phyloP scores from a whole-genome alignment of 1,140 invertebrate genomes.

The Batillaria attramentaria region DNA sequence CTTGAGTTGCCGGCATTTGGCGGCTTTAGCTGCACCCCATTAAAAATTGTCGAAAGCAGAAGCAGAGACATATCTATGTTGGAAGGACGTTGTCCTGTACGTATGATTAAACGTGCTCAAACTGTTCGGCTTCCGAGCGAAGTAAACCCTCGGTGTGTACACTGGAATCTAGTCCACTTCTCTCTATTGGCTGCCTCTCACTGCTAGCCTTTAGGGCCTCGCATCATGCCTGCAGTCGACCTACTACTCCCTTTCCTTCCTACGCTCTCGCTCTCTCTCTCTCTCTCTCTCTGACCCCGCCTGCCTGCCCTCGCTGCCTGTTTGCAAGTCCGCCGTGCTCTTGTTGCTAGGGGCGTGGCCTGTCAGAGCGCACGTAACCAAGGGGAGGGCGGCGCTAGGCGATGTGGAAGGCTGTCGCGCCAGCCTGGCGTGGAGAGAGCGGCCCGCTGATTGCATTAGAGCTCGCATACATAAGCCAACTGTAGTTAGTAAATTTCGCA shows the following conservation, averaged over 20 bases:
- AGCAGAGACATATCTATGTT: too few species aligned
- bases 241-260: background rate
- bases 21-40: background rate
- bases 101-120: too few species aligned
- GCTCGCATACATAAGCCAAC: constrained; percentile 37
- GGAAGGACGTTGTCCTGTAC: too few species aligned
- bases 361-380: too few species aligned
- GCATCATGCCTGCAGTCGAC: background rate
- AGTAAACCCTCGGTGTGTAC: background rate
- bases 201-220: background rate
- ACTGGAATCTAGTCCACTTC: background rate
- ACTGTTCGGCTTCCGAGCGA: background rate
- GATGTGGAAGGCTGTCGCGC: background rate
- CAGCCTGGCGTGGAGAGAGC: background rate
- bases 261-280: background rate
- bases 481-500: constrained; percentile 36
- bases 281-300: background rate
- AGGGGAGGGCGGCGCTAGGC: background rate
- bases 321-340: background rate
- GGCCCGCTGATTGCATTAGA: constrained; percentile 29
- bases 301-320: background rate
- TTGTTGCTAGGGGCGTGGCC: background rate
- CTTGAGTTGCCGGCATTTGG: too few species aligned
- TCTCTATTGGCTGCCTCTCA: background rate
- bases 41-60: too few species aligned